Evolutionary conservation across 2,113 vertebrate genomes (phyloP).

Genomic region (Columba livia): DNA sequence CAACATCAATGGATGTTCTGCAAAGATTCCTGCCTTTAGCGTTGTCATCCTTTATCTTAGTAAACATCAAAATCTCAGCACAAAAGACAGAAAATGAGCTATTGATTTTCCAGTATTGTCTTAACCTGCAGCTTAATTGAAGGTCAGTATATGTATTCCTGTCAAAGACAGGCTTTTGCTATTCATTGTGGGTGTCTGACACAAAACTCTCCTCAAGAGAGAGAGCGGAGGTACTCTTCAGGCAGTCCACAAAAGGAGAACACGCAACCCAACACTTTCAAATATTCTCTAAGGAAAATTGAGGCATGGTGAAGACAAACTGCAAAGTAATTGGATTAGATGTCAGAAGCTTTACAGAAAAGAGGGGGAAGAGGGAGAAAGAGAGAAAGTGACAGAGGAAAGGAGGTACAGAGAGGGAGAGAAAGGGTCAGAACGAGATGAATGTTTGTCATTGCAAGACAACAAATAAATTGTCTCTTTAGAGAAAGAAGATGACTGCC

Average conservation of each 20-base stretch:
- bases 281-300: not conserved
- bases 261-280: not conserved
- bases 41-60: constrained; percentile 86
- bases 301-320: not conserved
- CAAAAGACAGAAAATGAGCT: constrained; percentile 90
- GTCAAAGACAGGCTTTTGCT: constrained; percentile 73
- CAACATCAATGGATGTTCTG: constrained; percentile 77
- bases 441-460: not conserved
- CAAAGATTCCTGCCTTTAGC: constrained; percentile 70
- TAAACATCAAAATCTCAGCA: constrained; percentile 91
- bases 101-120: constrained; percentile 93
- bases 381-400: not conserved
- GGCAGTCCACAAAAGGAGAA: constrained; percentile 41
- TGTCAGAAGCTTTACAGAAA: not conserved
- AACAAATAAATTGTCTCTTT: constrained; percentile 22
- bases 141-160: constrained; percentile 87
- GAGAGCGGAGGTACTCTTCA: constrained; percentile 48
- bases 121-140: constrained; percentile 90
- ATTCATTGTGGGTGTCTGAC: constrained; percentile 45
- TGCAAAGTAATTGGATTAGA: not conserved
- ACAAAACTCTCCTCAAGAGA: constrained; percentile 58
- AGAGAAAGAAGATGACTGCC: not conserved
- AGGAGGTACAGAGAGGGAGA: not conserved
- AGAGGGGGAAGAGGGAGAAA: not conserved
- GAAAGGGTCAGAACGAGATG: not conserved